Percentiles rank a stretch among this genome's conserved stretches.
phyloP scores from a whole-genome alignment of 1,140 invertebrate genomes.

The Drosophila pruinosa region DNA sequence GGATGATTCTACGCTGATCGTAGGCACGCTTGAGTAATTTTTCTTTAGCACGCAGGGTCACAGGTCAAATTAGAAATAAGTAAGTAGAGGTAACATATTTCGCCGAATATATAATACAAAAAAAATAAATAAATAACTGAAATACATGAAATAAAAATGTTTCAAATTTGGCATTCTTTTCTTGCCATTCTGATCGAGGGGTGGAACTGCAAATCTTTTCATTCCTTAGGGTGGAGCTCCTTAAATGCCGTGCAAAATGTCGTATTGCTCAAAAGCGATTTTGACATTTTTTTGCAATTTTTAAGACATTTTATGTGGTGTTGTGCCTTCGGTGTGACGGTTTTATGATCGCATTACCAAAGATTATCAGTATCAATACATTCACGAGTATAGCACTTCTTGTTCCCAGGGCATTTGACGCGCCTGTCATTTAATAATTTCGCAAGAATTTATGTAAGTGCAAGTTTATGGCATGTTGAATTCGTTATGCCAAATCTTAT shows the following conservation, averaged over 20 bases:
- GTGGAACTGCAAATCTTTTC: conserved; percentile 42
- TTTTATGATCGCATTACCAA: conserved; percentile 73
- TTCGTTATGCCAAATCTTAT: conserved; percentile 18
- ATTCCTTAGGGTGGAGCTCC: conserved; percentile 32
- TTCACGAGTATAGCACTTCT: neutral
- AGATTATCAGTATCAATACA: conserved; percentile 17
- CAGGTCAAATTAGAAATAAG: conserved; percentile 51
- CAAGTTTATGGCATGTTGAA: conserved; percentile 16
- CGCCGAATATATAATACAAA: conserved; percentile 29
- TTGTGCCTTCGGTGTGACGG: conserved; percentile 62
- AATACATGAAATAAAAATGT: conserved; percentile 57
- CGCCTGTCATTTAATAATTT: conserved; percentile 42
- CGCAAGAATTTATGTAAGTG: conserved; percentile 50
- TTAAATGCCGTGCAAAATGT: conserved; percentile 75
- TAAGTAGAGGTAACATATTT: conserved; percentile 44
- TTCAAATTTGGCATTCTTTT: conserved; percentile 30
- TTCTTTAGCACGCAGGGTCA: conserved; percentile 50
- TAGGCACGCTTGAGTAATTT: conserved; percentile 59
- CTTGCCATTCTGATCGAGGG: conserved; percentile 33
- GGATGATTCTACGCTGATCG: conserved; percentile 45
- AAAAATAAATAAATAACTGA: conserved; percentile 7
- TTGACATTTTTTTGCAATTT: conserved; percentile 62
- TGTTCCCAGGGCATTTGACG: conserved; percentile 50
- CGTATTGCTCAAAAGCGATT: conserved; percentile 53
- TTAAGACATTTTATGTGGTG: conserved; percentile 55